These are phyloP conservation scores for Papilio helenus DNA, from an alignment of 1,140 invertebrate species.

Conservation along the genomic window DNA sequence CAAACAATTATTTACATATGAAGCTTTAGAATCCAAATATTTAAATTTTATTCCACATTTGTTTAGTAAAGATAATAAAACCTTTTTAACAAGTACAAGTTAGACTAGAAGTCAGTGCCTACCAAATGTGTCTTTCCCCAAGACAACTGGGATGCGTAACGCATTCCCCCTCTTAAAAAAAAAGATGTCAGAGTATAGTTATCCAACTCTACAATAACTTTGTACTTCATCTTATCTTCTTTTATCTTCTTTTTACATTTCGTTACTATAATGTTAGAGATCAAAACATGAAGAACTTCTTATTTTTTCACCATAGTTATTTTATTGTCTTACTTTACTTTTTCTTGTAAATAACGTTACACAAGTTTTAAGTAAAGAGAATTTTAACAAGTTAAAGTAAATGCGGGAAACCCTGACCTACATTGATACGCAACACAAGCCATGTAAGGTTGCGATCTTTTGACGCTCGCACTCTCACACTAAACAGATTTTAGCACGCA, in stretches of 20 bases:
- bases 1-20: background rate
- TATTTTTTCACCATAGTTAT: background rate
- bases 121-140: too few relatives aligned
- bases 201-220: too few relatives aligned
- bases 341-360: background rate
- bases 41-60: background rate
- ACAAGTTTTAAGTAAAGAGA: background rate
- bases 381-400: slow-evolving; percentile 22
- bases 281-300: too few relatives aligned
- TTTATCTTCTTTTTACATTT: too few relatives aligned
- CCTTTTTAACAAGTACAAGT: too few relatives aligned
- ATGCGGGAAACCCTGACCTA: slow-evolving; percentile 29
- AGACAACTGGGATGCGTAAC: too few relatives aligned
- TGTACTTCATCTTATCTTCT: too few relatives aligned
- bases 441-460: slow-evolving; percentile 38
- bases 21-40: background rate
- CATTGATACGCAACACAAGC: slow-evolving; percentile 31
- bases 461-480: background rate
- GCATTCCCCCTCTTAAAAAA: too few relatives aligned
- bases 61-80: background rate
- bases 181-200: too few relatives aligned
- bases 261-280: too few relatives aligned
- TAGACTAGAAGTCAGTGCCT: too few relatives aligned
- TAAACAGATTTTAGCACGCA: slow-evolving; percentile 21
- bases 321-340: background rate